These are phyloP conservation scores for Dasypolia templi DNA, from an alignment of 2,888 invertebrate species.

Conservation along the genomic window DNA sequence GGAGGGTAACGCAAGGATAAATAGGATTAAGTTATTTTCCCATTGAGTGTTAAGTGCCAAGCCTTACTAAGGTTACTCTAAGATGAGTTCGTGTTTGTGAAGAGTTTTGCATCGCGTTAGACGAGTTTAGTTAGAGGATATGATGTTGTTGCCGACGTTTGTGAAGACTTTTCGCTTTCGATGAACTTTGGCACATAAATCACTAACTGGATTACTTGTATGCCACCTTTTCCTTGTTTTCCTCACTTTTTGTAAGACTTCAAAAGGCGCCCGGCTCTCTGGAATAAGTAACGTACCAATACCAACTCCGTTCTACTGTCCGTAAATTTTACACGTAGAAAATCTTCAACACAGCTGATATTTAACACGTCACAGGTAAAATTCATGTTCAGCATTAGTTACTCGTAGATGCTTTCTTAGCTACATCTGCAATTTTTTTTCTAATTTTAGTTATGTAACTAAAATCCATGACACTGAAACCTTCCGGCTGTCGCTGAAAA, in stretches of 20 bases:
- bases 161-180: not conserved
- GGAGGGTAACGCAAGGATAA: conserved; percentile 20
- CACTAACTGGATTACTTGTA: not conserved
- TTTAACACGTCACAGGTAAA: not conserved
- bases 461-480: not conserved
- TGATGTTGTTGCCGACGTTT: too few relatives aligned
- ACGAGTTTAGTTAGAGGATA: not conserved
- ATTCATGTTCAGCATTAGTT: not conserved
- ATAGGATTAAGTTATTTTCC: conserved; percentile 25
- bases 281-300: not conserved
- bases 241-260: too few relatives aligned
- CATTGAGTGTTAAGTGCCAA: conserved; percentile 14
- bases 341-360: not conserved
- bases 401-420: too few relatives aligned
- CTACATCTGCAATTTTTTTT: not conserved
- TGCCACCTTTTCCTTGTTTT: not conserved
- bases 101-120: not conserved
- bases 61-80: not conserved
- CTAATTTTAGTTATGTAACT: not conserved
- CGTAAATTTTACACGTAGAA: not conserved
- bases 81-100: not conserved
- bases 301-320: too few relatives aligned
- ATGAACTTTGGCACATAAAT: not conserved
- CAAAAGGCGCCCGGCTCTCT: not conserved
- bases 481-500: not conserved